Evolutionary conservation across 2,888 invertebrate genomes (phyloP).

Genomic region (Atrina japonica): DNA sequence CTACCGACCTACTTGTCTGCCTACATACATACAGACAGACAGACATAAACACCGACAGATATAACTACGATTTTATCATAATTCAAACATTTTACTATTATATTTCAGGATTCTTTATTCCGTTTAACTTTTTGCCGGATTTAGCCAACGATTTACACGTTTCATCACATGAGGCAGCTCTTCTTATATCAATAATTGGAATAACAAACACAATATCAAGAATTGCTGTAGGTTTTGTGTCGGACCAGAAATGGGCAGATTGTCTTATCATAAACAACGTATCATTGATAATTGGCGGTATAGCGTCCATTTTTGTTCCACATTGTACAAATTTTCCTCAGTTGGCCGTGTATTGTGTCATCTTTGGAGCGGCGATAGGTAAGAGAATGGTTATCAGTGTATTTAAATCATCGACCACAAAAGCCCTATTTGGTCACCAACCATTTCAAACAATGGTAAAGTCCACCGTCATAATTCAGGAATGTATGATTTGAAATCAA

Average conservation of each 20-base stretch:
- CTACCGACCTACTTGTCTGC: too few species aligned
- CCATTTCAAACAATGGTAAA: too few species aligned
- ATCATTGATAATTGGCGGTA: slow-evolving; percentile 91
- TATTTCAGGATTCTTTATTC: slow-evolving; percentile 96
- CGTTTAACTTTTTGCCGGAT: slow-evolving; percentile 88
- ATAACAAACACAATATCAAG: slow-evolving; percentile 98
- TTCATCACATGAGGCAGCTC: slow-evolving; percentile 48
- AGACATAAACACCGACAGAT: too few species aligned
- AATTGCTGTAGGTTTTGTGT: slow-evolving; percentile 93
- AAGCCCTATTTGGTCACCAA: too few species aligned
- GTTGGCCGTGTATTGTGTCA: slow-evolving; percentile 90
- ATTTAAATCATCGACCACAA: too few species aligned
- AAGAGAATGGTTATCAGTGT: too few species aligned
- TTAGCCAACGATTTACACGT: slow-evolving; percentile 65
- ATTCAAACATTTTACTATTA: too few species aligned
- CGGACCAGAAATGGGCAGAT: slow-evolving; percentile 87
- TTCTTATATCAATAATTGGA: slow-evolving; percentile 67
- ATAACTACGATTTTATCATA: too few species aligned
- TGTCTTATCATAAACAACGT: slow-evolving; percentile 94
- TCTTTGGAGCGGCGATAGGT: slow-evolving; percentile 88
- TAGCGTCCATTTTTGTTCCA: slow-evolving; percentile 91
- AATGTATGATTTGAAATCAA: too few species aligned
- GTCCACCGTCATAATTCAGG: too few species aligned
- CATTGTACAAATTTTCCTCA: slow-evolving; percentile 89
- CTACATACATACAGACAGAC: too few species aligned